Conservation (phyloP, 1,140 invertebrate species). For the Philopotamus ludificatus region DNA sequence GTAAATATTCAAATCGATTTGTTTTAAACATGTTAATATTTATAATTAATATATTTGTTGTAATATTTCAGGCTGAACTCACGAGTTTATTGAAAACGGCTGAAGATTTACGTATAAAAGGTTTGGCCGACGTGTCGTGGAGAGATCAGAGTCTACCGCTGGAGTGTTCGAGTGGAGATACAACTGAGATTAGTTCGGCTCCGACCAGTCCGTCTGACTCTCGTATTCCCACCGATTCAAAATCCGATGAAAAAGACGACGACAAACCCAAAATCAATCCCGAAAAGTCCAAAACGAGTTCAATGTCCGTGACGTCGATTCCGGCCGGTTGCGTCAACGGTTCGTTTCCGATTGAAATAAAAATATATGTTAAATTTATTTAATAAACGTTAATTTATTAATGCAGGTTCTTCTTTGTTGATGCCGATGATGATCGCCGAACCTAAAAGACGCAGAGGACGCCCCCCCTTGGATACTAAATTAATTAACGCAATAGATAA, state of each 20-base stretch:
- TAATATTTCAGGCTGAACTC: constrained; percentile 65
- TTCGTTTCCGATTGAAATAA: too few relatives aligned
- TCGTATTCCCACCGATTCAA: constrained; percentile 43
- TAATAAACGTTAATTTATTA: neutral
- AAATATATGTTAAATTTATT: too few relatives aligned
- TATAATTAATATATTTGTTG: neutral
- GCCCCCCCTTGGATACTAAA: constrained; percentile 60
- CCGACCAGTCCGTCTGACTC: constrained; percentile 39
- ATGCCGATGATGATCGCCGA: constrained; percentile 14
- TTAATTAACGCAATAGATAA: neutral
- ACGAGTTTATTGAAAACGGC: constrained; percentile 86
- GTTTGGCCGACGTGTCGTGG: constrained; percentile 85
- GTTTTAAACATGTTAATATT: constrained; percentile 8
- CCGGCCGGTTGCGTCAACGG: constrained; percentile 8
- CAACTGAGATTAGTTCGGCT: constrained; percentile 29
- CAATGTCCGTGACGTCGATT: neutral
- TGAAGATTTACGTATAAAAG: constrained; percentile 88
- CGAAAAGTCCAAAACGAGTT: constrained; percentile 7
- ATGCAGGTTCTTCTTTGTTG: constrained; percentile 9
- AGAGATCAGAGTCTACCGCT: constrained; percentile 59
- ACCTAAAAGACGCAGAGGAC: constrained; percentile 55
- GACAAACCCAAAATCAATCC: constrained; percentile 16
- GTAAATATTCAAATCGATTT: constrained; percentile 58
- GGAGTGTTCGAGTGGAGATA: constrained; percentile 43
- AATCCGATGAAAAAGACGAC: constrained; percentile 36